Evolutionary conservation across 2,888 invertebrate species (phyloP), one percentile per base, ranked within the genome.

Genomic region (Parnassius smintheus): DNA sequence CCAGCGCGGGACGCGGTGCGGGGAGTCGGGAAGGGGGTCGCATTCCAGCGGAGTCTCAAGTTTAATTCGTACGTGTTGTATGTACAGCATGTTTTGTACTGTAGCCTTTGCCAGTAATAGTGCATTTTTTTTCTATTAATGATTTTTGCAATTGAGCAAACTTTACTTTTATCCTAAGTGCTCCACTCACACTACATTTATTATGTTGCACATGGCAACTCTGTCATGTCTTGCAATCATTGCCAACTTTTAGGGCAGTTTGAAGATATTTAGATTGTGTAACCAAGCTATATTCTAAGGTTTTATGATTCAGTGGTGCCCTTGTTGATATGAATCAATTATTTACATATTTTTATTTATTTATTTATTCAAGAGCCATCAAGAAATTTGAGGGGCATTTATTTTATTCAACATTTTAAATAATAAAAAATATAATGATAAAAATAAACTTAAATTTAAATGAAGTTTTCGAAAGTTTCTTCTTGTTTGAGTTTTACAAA

Each of bases 121-220:
- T 89, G 90, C 88, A 90, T 90, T 90, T 88, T 81, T 69, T 67
- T 78, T 77, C 80, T 76, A 77, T 78, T 79, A 80, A 76, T 81
- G 77, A 75, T 71, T 74, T 77, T 80, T 79, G 77, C 79, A 79
- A 83, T 77, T 81, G 80, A 82, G 68, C 70, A 71, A 65, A 52
- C 35, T n/a, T 51, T 56, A 59, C 59, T 62, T 63, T 64, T 64
- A 57, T 61, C 67, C 48, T 54, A 51, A 56, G 25, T 41, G 25
- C 45, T 51, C 12, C 54, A 50, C 46, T 51, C 45, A 59, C 59
- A 59, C 10, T 46, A 59, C 9, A 50, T 63, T 42, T 62, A 49
- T 62, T 59, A 8, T 10, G 52, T 60, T 64, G 56, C 46, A 52
- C 48, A 49, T 57, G 44, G 57, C 49, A 57, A 58, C 52, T 62